Conservation (phyloP, 2,113 vertebrate species). For the Pelmatolapia mariae region DNA sequence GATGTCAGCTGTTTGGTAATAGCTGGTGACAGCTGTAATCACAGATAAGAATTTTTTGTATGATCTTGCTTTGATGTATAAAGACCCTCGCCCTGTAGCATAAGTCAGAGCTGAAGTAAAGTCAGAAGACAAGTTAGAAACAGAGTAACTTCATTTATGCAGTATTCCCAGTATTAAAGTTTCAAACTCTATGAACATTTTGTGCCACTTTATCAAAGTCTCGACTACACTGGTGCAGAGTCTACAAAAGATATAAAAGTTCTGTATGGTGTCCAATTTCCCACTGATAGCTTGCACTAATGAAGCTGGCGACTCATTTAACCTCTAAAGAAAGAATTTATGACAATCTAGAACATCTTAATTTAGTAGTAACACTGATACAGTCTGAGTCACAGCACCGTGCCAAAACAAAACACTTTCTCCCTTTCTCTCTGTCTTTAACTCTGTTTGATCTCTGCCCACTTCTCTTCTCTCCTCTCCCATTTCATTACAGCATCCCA, state of each 20-base stretch:
- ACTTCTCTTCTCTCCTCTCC: not conserved
- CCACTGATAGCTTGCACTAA: conserved; percentile 7
- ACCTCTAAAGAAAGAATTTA: conserved; percentile 43
- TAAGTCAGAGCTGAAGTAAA: not conserved
- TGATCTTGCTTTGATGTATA: not conserved
- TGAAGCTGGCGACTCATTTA: conserved; percentile 40
- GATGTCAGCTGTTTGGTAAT: not conserved
- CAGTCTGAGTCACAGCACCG: not conserved
- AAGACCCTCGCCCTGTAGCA: not conserved
- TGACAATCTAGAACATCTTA: conserved; percentile 21
- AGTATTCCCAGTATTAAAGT: not conserved
- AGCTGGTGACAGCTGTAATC: not conserved
- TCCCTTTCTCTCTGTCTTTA: not conserved
- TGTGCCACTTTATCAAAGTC: conserved; percentile 1
- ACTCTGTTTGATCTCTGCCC: not conserved
- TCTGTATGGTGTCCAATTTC: conserved; percentile 13
- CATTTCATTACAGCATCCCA: not conserved
- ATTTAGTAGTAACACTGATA: conserved; percentile 14
- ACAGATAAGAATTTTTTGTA: not conserved
- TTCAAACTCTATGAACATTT: not conserved
- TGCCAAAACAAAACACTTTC: not conserved
- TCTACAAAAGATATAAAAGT: not conserved
- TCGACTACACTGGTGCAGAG: not conserved
- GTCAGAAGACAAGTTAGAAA: not conserved
- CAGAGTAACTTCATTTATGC: not conserved